Base-by-base conservation (phyloP, 53 echinoderm and acorn worm genomes). In the Pentamera pediparva region DNA sequence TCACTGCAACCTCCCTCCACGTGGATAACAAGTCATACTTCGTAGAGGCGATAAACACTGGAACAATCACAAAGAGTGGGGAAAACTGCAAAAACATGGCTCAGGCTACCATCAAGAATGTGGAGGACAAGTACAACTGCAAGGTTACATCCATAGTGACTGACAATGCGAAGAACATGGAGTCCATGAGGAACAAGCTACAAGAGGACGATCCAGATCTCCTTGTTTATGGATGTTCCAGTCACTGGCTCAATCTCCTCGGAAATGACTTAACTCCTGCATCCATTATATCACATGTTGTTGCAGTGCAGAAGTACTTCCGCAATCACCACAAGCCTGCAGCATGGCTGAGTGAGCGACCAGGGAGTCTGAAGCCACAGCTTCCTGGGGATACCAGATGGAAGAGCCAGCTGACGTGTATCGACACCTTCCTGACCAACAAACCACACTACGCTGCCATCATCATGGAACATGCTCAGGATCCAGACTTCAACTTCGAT, bases 381-480 rank as follows among this genome's bases (percentile, higher is more conserved):
- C 47, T 76, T 11, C 61, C 76, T 40, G 61, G 76, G 9, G 76
- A 76, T 30, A 76, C 76, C 6, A 38, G 45, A 13, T 76, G 76
- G 76, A 76, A 76, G 15, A 76, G 76, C 33, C 76, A 76, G 33
- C 40, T 76, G 38, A 59, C 61, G 17, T 59, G 59, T 38, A 10
- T 76, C 15, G 76, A 59, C 28, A 76, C 76, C n/a, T 76, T 76
- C 61, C n/a, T 76, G 5, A 33, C 21, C 3, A 76, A 76, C 48
- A 19, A 30, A 9, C 3, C 61, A 19, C 40, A 5, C 4, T 28
- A 50, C 18, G 32, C 24, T 5, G 38, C n/a, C 6, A 35, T 77
- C 21, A 19, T 77, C 29, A 30, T 32, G 25, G 45, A 77, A 49
- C 39, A 77, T 64, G 62, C 43, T 29, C 50, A 63, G 5, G 26